Base-by-base conservation (phyloP, 2,888 invertebrate genomes). In the Coleophora deauratella region DNA sequence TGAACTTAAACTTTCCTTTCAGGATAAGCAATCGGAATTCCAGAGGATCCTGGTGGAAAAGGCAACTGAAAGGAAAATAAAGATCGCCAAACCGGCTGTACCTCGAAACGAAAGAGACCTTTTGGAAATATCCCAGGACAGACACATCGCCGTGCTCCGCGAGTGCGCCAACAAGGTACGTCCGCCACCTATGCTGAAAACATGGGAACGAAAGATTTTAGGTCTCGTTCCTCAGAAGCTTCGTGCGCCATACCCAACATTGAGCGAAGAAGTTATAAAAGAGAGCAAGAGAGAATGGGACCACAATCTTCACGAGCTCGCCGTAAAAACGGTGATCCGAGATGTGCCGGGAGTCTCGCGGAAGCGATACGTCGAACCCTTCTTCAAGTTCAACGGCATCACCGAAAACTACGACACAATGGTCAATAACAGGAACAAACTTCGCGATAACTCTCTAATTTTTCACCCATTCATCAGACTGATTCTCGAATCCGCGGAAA, bases 401-500 rank as follows among this genome's bases (percentile, higher is more conserved):
- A 91, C 93, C 0, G 60, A 78, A n/a, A 81, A 88, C 50, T 90
- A 90, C 55, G 59, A 73, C 0, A 82, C 75, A 47, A 92, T 88
- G 77, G 42, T 91, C 9, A 79, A 70, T 47, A 88, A 80, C 57
- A 86, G 89, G 33, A 85, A 86, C 33, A 84, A 81, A 51, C 59
- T 93, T 0, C 70, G 85, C 53, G 80, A 78, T 30, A 87, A 85
- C 33, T 87, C 91, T 31, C 81, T 90, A 38, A 73, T 91, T 7
- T 74, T 90, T 10, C 89, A 91, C 58, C 88, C 88, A 9, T 87
- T 93, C 36, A 87, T 93, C 44, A 84, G 89, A 43, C 86, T 85
- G 46, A 76, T 91, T n/a, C 61, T 89, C 8, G 72, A 81, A 45
- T 87, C 86, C 33, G 81, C 90, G 0, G 77, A 85, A 36, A 71